Conservation (phyloP, 2,113 vertebrate genomes). For the Cyrtonyx montezumae region DNA sequence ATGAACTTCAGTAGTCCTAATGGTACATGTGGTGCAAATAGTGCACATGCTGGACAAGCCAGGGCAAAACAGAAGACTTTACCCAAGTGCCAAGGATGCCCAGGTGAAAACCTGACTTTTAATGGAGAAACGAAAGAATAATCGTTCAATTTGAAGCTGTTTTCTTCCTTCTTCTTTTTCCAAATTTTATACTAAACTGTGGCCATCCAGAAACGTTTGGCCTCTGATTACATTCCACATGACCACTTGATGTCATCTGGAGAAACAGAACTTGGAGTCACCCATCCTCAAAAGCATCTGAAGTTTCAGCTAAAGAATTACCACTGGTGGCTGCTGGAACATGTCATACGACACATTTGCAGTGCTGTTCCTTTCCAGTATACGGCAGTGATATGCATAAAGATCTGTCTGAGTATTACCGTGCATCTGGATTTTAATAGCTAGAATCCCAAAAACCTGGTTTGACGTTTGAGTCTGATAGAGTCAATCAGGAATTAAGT, state of each 20-base stretch:
- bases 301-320: background rate
- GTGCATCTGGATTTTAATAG: background rate
- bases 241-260: background rate
- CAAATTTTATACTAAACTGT: background rate
- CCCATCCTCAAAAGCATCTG: constrained; percentile 3
- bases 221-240: background rate
- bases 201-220: constrained; percentile 7
- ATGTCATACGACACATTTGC: background rate
- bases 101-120: background rate
- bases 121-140: background rate
- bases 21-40: background rate
- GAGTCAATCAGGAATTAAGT: background rate
- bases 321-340: constrained; percentile 8
- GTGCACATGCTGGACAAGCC: background rate
- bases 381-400: background rate
- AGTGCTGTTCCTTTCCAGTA: background rate
- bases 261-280: background rate
- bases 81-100: background rate
- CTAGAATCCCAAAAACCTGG: background rate
- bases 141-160: background rate
- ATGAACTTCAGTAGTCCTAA: background rate
- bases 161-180: background rate
- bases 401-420: background rate
- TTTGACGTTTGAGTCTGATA: background rate
- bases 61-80: background rate